Evolutionary conservation across 2,888 invertebrate species (phyloP), one percentile per base, ranked within the genome.

Genomic region (Petrophora chlorosata): DNA sequence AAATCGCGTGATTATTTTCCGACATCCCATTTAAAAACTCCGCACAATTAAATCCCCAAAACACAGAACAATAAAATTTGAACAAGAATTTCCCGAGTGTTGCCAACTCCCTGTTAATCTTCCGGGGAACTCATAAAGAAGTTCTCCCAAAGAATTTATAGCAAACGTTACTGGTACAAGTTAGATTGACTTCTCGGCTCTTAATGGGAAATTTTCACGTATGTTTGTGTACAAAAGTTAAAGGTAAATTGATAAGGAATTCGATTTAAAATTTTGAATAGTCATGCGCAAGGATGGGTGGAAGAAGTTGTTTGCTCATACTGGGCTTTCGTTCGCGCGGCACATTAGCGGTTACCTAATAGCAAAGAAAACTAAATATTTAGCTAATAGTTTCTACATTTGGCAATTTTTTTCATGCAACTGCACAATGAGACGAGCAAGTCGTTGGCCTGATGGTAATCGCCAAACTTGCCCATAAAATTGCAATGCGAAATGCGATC

Each of bases 151-250:
- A 61, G 66, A 73, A 74, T 79, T 76, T 77, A 79, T 78, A 65
- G 69, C 50, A 56, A 58, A 67, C 65, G 68, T 75, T 69, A 78
- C 65, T 70, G 73, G 69, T 39, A 59, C 59, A 79, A 82, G 67
- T 81, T 79, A 77, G 72, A 80, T 80, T 80, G 73, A 74, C 72
- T 79, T 73, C 61, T 39, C 48, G 35, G 44, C 56, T 68, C 61
- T 59, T 74, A 65, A 75, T 65, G 65, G 63, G 55, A 47, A 53
- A 53, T 61, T 64, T 49, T 54, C 52, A 56, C 56, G 52, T 58
- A 42, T 56, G 59, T 65, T 57, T 57, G 53, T 54, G 45, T 40
- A 50, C 46, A 32, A 47, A 39, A 9, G 56, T 51, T 12, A 23
- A 7, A 5, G 40, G n/a, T n/a, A n/a, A n/a, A n/a, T n/a, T n/a